These are phyloP conservation scores for Drosophila mimica DNA, from an alignment of 2,888 invertebrate species.

Conservation along the genomic window DNA sequence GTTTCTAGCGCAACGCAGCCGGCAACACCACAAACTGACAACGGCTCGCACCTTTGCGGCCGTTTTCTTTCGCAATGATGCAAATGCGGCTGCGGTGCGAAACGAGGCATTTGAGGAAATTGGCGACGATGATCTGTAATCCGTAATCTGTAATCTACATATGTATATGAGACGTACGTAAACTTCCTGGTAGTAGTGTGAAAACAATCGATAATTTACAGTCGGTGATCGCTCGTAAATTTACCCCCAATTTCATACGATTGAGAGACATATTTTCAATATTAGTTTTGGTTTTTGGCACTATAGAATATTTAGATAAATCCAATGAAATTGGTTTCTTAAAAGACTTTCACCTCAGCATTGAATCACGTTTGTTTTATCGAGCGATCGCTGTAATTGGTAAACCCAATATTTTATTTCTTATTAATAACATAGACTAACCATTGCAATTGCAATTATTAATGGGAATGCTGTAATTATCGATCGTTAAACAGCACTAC, in stretches of 20 bases:
- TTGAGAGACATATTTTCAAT: background rate
- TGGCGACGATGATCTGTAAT: constrained; percentile 95
- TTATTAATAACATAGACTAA: constrained; percentile 7
- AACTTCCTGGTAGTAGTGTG: constrained; percentile 28
- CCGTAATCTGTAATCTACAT: constrained; percentile 48
- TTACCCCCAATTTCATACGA: background rate
- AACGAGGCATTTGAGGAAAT: constrained; percentile 98
- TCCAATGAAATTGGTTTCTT: constrained; percentile 7
- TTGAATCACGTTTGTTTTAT: background rate
- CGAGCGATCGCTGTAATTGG: background rate
- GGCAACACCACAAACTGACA: constrained; percentile 86
- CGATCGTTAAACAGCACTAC: constrained; percentile 36
- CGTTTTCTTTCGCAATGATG: constrained; percentile 89
- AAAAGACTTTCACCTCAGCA: background rate
- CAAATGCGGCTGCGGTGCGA: constrained; percentile 87
- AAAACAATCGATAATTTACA: constrained; percentile 27
- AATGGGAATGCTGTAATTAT: constrained; percentile 6
- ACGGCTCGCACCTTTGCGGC: constrained; percentile 85
- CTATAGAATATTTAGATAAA: background rate
- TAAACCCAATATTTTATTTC: background rate
- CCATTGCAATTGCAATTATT: background rate
- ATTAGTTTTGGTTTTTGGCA: background rate
- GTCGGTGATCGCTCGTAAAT: background rate
- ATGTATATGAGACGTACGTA: constrained; percentile 24
- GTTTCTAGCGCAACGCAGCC: constrained; percentile 89